These are phyloP conservation scores for Ectropis grisescens DNA, from an alignment of 1,140 invertebrate species.

Conservation along the genomic window DNA sequence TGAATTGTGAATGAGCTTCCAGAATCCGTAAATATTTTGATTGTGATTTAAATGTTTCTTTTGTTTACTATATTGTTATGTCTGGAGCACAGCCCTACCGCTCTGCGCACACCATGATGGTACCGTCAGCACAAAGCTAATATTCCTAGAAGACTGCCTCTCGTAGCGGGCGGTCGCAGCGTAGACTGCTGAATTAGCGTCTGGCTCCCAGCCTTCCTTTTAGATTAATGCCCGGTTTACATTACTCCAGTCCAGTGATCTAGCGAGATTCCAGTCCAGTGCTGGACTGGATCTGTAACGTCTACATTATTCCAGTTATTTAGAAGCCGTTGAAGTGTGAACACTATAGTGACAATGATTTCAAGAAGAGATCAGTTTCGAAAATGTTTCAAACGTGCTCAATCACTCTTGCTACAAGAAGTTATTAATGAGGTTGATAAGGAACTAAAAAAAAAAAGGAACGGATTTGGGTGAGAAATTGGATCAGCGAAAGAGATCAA, in stretches of 20 bases:
- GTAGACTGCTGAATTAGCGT: too few relatives aligned
- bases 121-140: too few relatives aligned
- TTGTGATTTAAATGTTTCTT: too few relatives aligned
- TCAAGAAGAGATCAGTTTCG: conserved; percentile 6
- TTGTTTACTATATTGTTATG: too few relatives aligned
- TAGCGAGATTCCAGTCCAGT: conserved; percentile 3
- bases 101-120: too few relatives aligned
- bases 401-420: conserved; percentile 7
- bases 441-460: conserved; percentile 8
- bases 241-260: conserved; percentile 8
- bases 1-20: too few relatives aligned
- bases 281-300: conserved; percentile 3
- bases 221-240: conserved; percentile 7
- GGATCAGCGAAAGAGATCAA: too few relatives aligned
- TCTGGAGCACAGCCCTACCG: too few relatives aligned
- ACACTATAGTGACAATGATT: conserved; percentile 12
- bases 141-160: too few relatives aligned
- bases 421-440: conserved; percentile 10
- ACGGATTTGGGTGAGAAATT: conserved; percentile 6
- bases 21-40: too few relatives aligned
- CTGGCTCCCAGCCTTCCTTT: too few relatives aligned
- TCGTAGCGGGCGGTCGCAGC: too few relatives aligned
- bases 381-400: conserved; percentile 7
- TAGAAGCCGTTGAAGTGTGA: conserved; percentile 12
- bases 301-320: conserved; percentile 11